These are phyloP conservation scores for Pogonocherus hispidulus DNA, from an alignment of 2,888 invertebrate genomes.

Conservation along the genomic window DNA sequence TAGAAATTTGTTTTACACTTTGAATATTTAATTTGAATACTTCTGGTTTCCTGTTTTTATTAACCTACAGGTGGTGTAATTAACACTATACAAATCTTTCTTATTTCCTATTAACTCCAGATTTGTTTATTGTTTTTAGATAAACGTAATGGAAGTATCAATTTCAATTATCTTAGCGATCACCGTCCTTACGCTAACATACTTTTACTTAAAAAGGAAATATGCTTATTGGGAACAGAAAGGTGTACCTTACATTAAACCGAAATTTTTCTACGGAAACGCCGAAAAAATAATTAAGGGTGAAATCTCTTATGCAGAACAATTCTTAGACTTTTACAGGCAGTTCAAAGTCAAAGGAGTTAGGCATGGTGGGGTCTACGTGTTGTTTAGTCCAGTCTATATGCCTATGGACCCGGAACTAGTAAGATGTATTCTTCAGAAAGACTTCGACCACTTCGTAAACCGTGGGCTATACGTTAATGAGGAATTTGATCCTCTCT, in stretches of 20 bases:
- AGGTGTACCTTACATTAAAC: not conserved
- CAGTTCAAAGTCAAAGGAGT: constrained; percentile 27
- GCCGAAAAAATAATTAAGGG: not conserved
- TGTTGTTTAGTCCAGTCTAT: constrained; percentile 62
- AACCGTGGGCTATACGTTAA: constrained; percentile 41
- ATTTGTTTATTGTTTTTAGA: too few species aligned
- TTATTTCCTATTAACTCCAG: too few species aligned
- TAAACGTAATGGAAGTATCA: too few species aligned
- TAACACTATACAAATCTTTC: too few species aligned
- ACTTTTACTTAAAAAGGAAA: not conserved
- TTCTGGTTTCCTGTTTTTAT: too few species aligned
- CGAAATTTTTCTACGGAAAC: not conserved
- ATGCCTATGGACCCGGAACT: constrained; percentile 50
- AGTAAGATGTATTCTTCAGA: constrained; percentile 69
- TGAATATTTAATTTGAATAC: too few species aligned
- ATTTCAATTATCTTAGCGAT: not conserved
- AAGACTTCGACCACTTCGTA: constrained; percentile 68
- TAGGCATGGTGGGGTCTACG: constrained; percentile 51
- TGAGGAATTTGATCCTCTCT: constrained; percentile 57
- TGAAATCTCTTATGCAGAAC: not conserved
- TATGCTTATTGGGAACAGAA: not conserved
- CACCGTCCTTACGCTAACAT: not conserved
- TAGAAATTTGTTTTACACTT: too few species aligned
- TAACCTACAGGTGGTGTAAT: too few species aligned
- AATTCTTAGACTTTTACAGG: not conserved